A percentile compares a stretch with the other conserved stretches of the same genome.
Evolutionary conservation across 2,888 invertebrate genomes (phyloP).

Genomic region (Hypselothyrea guttata): DNA sequence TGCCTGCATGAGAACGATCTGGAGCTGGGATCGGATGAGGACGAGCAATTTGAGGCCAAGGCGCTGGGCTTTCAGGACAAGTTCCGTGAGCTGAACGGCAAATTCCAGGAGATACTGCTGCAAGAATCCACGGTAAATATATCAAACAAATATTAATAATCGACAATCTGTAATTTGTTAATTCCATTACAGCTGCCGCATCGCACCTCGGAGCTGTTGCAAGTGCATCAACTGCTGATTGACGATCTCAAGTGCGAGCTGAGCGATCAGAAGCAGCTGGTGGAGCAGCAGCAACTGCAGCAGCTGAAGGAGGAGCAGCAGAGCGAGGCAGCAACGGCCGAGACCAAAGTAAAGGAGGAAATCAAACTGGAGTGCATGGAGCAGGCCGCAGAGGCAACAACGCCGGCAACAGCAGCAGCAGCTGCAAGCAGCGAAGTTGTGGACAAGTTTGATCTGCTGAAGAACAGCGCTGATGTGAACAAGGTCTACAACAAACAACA

Average conservation of each 20-base stretch:
- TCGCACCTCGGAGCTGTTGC: slow-evolving; percentile 89
- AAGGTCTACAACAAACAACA: slow-evolving; percentile 59
- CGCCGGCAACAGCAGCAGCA: slow-evolving; percentile 15
- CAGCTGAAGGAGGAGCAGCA: slow-evolving; percentile 42
- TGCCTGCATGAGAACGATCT: slow-evolving; percentile 85
- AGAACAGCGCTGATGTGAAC: slow-evolving; percentile 69
- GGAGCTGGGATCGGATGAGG: slow-evolving; percentile 87
- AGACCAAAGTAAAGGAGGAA: slow-evolving; percentile 73
- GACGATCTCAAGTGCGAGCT: slow-evolving; percentile 88
- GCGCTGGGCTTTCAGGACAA: slow-evolving; percentile 87
- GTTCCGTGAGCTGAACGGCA: slow-evolving; percentile 87
- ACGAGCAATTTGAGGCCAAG: slow-evolving; percentile 87
- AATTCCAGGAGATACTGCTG: slow-evolving; percentile 88
- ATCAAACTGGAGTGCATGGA: slow-evolving; percentile 76
- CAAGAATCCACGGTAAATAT: slow-evolving; percentile 89
- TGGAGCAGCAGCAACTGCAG: slow-evolving; percentile 33
- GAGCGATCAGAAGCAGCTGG: slow-evolving; percentile 81
- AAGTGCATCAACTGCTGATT: slow-evolving; percentile 89
- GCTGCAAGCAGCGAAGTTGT: slow-evolving; percentile 28
- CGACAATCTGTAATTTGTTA: neutral
- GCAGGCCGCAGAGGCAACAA: slow-evolving; percentile 13
- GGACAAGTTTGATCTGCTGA: slow-evolving; percentile 78
- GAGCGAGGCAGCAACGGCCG: slow-evolving; percentile 11
- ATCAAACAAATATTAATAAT: neutral
- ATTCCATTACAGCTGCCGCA: slow-evolving; percentile 86